Percentiles rank a stretch among this genome's conserved stretches.
Evolutionary conservation across 2,113 vertebrate species (phyloP).

Genomic region (Eira barbara): DNA sequence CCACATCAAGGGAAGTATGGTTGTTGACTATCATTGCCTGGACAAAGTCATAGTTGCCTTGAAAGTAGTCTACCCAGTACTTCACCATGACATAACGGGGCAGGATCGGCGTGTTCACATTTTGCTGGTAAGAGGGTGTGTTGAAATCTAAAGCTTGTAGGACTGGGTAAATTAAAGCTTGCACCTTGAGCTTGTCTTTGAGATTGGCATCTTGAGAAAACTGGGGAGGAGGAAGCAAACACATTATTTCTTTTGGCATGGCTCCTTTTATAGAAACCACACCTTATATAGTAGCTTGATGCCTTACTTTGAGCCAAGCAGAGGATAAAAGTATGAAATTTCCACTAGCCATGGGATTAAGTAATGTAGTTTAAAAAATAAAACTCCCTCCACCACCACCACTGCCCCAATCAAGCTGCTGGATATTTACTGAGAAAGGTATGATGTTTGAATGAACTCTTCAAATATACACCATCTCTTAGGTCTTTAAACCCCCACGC

Average conservation of each 20-base stretch:
- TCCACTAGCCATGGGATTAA: not conserved
- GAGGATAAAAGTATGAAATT: not conserved
- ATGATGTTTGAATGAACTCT: not conserved
- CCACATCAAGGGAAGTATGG: constrained; percentile 90
- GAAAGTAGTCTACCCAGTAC: constrained; percentile 94
- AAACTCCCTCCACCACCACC: not conserved
- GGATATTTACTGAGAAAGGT: not conserved
- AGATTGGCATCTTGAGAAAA: constrained; percentile 83
- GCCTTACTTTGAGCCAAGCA: not conserved
- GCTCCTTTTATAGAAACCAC: not conserved
- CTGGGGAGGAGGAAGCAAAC: constrained; percentile 79
- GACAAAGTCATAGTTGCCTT: constrained; percentile 84
- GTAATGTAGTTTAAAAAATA: not conserved
- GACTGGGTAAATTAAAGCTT: constrained; percentile 95
- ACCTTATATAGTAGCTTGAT: not conserved
- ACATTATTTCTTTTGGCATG: not conserved
- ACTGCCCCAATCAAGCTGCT: not conserved
- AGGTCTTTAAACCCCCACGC: not conserved
- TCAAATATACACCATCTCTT: not conserved
- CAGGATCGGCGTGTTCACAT: constrained; percentile 89
- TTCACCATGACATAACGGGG: constrained; percentile 88
- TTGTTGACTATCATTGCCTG: constrained; percentile 91
- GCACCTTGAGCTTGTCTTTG: constrained; percentile 86
- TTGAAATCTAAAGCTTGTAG: constrained; percentile 96
- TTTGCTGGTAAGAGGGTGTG: constrained; percentile 96